Evolutionary conservation across 2,113 vertebrate genomes (phyloP).

Genomic region (Pelecanus crispus): DNA sequence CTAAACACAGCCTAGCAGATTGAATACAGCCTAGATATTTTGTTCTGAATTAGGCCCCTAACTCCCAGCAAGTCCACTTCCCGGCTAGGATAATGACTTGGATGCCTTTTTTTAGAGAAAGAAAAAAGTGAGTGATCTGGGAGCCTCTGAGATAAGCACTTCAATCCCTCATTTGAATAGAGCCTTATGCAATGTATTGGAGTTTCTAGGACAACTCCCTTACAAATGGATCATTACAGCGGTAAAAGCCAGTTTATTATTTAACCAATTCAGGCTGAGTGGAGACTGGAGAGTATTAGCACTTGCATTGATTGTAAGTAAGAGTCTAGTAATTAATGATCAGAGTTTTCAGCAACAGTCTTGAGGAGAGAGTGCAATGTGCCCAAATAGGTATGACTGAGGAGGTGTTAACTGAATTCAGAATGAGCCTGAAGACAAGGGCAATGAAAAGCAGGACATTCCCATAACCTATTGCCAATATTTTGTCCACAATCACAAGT

Average conservation of each 20-base stretch:
- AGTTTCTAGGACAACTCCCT: conserved; percentile 51
- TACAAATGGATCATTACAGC: conserved; percentile 50
- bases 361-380: not conserved
- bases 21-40: not conserved
- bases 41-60: not conserved
- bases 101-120: conserved; percentile 4
- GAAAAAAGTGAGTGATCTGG: not conserved
- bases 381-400: not conserved
- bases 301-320: conserved; percentile 50
- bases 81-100: not conserved
- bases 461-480: not conserved
- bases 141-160: conserved; percentile 5
- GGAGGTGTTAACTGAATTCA: not conserved
- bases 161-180: conserved; percentile 41
- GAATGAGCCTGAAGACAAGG: conserved; percentile 2
- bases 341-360: conserved; percentile 39
- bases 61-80: not conserved
- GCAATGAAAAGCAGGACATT: not conserved
- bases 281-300: conserved; percentile 26
- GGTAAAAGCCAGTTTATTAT: conserved; percentile 51
- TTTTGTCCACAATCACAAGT: not conserved
- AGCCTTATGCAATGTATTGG: not conserved
- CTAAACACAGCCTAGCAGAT: not conserved
- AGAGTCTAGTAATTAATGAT: conserved; percentile 56
- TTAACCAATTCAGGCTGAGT: conserved; percentile 47